These are phyloP conservation scores for Caranx ignobilis DNA, from an alignment of 2,113 vertebrate species.

Conservation along the genomic window DNA sequence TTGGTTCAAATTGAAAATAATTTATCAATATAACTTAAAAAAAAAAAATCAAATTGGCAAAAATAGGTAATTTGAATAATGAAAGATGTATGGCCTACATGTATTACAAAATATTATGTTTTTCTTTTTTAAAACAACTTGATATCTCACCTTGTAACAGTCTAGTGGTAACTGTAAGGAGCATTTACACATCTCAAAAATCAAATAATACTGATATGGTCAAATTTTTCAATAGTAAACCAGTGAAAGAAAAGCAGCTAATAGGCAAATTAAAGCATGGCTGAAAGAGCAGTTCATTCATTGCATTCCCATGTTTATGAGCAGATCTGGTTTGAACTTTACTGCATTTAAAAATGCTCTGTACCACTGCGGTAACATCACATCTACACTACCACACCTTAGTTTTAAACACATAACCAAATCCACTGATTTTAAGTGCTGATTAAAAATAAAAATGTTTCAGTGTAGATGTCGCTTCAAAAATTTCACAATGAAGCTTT, in stretches of 20 bases:
- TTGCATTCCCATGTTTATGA: background rate
- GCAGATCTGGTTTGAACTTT: background rate
- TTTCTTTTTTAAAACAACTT: conserved; percentile 12
- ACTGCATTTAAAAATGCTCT: conserved; percentile 2
- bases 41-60: conserved; percentile 22
- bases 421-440: too few relatives aligned
- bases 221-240: conserved; percentile 22
- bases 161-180: conserved; percentile 3
- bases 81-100: conserved; percentile 28
- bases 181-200: conserved; percentile 44
- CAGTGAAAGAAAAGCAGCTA: conserved; percentile 4
- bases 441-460: too few relatives aligned
- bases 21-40: conserved; percentile 76
- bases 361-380: too few relatives aligned
- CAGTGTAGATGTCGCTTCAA: background rate
- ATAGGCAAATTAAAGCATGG: background rate
- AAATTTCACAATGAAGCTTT: background rate
- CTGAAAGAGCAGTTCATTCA: conserved; percentile 1
- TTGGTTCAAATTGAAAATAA: conserved; percentile 74
- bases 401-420: too few relatives aligned
- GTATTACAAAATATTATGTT: conserved; percentile 7
- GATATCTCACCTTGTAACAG: conserved; percentile 4
- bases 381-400: too few relatives aligned
- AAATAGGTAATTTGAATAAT: conserved; percentile 30
- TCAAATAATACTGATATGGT: conserved; percentile 27